Base-by-base conservation (phyloP, 2,888 invertebrate species). In the Eupithecia exiguata region DNA sequence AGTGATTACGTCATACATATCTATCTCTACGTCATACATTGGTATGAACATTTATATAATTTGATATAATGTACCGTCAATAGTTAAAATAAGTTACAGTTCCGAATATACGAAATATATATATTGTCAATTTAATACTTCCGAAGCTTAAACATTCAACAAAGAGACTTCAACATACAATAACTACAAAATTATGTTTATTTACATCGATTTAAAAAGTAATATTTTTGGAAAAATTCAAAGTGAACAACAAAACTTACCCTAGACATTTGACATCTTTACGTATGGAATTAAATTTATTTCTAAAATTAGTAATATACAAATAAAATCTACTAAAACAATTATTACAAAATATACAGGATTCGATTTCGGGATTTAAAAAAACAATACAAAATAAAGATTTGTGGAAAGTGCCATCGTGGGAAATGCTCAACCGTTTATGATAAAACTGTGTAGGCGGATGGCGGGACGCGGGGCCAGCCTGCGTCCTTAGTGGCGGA, bases 281-380 rank as follows among this genome's bases (percentile, higher is more conserved):
- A 88, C 86, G 85, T 87, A 87, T 88, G 89, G 89, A 88, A 89
- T 89, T 85, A 82, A 82, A 84, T 49, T 70, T 69, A 68, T 72
- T 49, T 36, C 58, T 75, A 77, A 53, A 75, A 73, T 76, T 79
- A 82, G 76, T 79, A 74, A 68, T 80, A 80, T 82, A 85, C 85
- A 85, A 82, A 79, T 83, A 78, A 83, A 80, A 82, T 65, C 78
- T 79, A 82, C 74, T 75, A 78, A 82, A 83, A 82, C 80, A 83
- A 80, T 83, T 87, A 89, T 88, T 88, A 91, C 91, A 91, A 90
- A 89, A 91, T 90, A 90, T 91, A 91, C 90, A 91, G 77, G 80
- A 80, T 82, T 83, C 79, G 80, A 79, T 78, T 70, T 72, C 66
- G 73, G 77, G 77, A 76, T 74, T 65, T 6, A 53, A 73, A 77